Evolutionary conservation across 2,888 invertebrate species (phyloP).

Genomic region (Stenodema calcarata): DNA sequence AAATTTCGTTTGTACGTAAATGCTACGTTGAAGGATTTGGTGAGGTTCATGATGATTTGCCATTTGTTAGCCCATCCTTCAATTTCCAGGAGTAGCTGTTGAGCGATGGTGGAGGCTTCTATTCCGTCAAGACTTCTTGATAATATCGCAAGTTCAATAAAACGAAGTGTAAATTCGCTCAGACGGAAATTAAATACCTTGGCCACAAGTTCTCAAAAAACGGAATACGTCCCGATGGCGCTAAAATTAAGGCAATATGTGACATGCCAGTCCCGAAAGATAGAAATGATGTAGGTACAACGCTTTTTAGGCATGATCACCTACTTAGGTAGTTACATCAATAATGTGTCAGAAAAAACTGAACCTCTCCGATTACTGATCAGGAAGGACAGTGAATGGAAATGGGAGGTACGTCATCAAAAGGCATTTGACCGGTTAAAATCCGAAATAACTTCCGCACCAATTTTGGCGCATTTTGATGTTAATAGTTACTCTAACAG

Average conservation of each 20-base stretch:
- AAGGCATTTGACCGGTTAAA: slow-evolving; percentile 26
- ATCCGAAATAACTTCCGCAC: not conserved
- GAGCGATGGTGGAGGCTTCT: too few relatives aligned
- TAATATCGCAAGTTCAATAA: slow-evolving; percentile 5
- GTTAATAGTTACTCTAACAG: not conserved
- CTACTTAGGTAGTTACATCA: slow-evolving; percentile 57
- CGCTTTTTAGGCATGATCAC: slow-evolving; percentile 56
- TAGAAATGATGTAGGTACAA: slow-evolving; percentile 53
- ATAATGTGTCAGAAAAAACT: slow-evolving; percentile 55
- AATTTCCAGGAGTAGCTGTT: too few relatives aligned
- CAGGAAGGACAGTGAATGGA: slow-evolving; percentile 50
- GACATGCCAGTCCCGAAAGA: slow-evolving; percentile 52
- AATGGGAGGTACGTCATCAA: slow-evolving; percentile 9
- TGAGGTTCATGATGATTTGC: too few relatives aligned
- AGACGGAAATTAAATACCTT: not conserved
- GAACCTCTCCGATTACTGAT: slow-evolving; percentile 53
- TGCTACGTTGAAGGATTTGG: too few relatives aligned
- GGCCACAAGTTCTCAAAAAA: not conserved
- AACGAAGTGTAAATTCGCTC: not conserved
- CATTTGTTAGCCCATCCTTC: too few relatives aligned
- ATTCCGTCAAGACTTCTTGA: too few relatives aligned
- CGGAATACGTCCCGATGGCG: not conserved
- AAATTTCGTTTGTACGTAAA: too few relatives aligned
- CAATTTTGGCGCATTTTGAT: slow-evolving; percentile 29
- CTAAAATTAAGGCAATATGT: slow-evolving; percentile 44